A percentile compares a stretch with the other conserved stretches of the same genome.
phyloP scores from a whole-genome alignment of 1,140 invertebrate species.

The Macrosteles quadrilineatus region DNA sequence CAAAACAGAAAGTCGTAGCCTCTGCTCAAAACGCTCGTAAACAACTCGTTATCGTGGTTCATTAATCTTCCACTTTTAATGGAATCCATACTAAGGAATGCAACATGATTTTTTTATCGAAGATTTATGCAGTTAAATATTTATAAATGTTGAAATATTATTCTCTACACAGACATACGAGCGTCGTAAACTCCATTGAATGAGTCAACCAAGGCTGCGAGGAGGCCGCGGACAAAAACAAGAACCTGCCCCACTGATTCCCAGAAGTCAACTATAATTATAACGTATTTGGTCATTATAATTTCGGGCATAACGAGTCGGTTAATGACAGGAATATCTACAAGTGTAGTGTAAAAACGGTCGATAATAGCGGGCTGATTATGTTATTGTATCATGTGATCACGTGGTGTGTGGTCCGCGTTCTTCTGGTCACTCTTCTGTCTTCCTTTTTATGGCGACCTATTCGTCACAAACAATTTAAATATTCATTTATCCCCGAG shows the following conservation, averaged over 20 bases:
- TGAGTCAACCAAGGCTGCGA: no score
- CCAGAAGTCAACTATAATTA: slow-evolving; percentile 1
- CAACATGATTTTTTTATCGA: no score
- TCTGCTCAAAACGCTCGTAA: no score
- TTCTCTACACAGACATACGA: no score
- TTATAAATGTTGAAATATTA: no score
- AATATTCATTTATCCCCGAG: slow-evolving; percentile 18
- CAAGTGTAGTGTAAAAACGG: background rate
- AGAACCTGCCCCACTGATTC: background rate
- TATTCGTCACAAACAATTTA: slow-evolving; percentile 23
- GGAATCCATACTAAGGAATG: no score
- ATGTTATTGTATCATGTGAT: slow-evolving; percentile 23
- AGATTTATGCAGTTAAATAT: no score
- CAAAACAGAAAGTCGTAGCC: no score
- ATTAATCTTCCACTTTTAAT: no score
- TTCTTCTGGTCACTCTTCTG: background rate
- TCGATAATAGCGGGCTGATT: background rate
- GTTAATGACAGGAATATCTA: background rate
- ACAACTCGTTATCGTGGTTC: no score
- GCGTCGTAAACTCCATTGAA: no score
- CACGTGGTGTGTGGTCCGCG: background rate
- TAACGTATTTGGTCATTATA: slow-evolving; percentile 15
- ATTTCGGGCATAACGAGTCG: slow-evolving; percentile 10
- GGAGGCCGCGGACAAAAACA: no score
- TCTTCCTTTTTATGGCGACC: slow-evolving; percentile 18